Base-by-base conservation (phyloP, 2,797 vertebrate species). In the Nasua narica region DNA sequence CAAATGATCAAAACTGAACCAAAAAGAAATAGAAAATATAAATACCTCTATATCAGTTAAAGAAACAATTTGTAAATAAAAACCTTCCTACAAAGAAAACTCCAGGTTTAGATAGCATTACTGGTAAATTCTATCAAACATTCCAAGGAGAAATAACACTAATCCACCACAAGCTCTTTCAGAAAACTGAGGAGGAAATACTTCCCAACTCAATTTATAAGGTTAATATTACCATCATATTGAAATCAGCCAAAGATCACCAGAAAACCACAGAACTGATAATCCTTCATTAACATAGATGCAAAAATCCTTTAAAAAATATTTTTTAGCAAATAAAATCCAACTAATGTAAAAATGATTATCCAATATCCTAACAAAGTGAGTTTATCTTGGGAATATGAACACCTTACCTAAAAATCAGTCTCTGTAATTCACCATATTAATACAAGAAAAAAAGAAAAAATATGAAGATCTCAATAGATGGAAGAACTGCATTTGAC, bases 71-170 rank as follows among this genome's bases (percentile, higher is more conserved):
- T 87, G 29, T 21, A 91, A 78, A 74, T 35, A 58, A 78, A 82
- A 88, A 54, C 60, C 46, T 89, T 56, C 11, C 21, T 27, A 87
- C 32, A 82, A 94, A 77, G 56, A 96, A 88, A 88, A 65, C 13
- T 81, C 29, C 25, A 95, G 58, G 29, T 23, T 46, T 67, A 76
- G 40, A 94, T 7, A 23, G 58, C 37, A 91, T 82, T 70, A 50
- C n/a, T 94, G 87, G n/a, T 84, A 94, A 95, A 95, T 69, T 92
- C 85, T 89, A 48, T 54, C n/a, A 77, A 92, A 62, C 21, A 89
- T n/a, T 90, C 67, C 58, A n/a, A 37, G 48, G 19, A 65, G 29
- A 84, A 87, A 74, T 43, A 95, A 52, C 79, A 69, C 11, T 32
- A 89, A 89, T 29, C 77, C 32, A 78, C 40, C 56, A 92, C 19